Evolutionary conservation across 2,797 vertebrate genomes (phyloP).

Genomic region (Fratercula arctica): DNA sequence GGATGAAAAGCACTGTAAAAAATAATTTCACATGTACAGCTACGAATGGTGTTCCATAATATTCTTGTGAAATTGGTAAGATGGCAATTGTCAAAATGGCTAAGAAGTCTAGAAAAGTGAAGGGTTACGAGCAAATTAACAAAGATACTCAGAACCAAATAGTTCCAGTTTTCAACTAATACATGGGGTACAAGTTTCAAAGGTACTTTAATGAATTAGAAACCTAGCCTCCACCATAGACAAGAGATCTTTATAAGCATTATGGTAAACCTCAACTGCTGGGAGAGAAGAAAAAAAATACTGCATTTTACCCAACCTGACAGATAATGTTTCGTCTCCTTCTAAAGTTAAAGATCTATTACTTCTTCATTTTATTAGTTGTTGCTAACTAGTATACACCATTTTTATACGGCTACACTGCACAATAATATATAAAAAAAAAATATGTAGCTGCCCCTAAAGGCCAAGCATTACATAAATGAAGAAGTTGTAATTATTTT

Average conservation of each 20-base stretch:
- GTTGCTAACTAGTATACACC: not conserved
- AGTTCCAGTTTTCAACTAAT: not conserved
- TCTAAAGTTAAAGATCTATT: not conserved
- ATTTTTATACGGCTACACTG: not conserved
- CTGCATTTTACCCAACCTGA: not conserved
- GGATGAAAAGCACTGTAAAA: not conserved
- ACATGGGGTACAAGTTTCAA: not conserved
- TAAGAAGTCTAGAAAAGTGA: not conserved
- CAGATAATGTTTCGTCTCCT: not conserved
- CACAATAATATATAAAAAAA: not conserved
- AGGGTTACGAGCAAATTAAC: not conserved
- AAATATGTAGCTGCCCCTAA: not conserved
- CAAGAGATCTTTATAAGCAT: not conserved
- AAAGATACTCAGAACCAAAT: not conserved
- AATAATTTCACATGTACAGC: not conserved
- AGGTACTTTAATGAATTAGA: not conserved
- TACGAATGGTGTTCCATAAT: not conserved
- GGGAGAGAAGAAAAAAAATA: not conserved
- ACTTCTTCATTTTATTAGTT: not conserved
- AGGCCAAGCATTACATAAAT: conserved; percentile 12
- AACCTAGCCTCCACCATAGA: not conserved
- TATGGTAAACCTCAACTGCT: not conserved
- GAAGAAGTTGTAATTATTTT: conserved; percentile 44
- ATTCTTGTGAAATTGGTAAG: not conserved
- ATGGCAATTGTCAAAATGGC: not conserved